Base-by-base conservation (phyloP, 2,888 invertebrate genomes). In the Salticus scenicus region DNA sequence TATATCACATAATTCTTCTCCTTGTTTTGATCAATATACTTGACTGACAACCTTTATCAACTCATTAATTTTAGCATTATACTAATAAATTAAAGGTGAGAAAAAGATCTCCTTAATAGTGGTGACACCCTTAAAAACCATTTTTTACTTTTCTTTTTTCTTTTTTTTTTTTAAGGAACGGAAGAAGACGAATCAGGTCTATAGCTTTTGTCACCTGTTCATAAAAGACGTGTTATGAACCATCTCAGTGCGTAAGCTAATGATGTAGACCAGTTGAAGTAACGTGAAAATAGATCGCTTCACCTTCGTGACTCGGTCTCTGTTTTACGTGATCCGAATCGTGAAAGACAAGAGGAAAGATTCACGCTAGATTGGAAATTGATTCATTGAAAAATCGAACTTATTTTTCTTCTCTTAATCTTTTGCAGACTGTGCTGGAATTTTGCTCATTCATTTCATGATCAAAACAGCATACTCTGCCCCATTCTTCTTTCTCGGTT, bases 81-180 rank as follows among this genome's bases (percentile, higher is more conserved):
- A 77, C 83, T 83, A 83, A 83, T 83, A 83, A 83, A 83, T 83
- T 83, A 83, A 83, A 83, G 76, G 82, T 73, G 75, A 77, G 71
- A 75, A 77, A 83, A 76, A 71, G 71, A 57, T 41, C 41, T 70
- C 70, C 70, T 69, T 76, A 82, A 77, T 67, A 66, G 75, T 24
- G 70, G 72, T 70, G 83, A 83, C 77, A 83, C 57, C 63, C 75
- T 83, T 81, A 33, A 41, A 69, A 71, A 75, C 82, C 83, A 77
- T 83, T 76, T 72, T 70, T 76, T 75, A 74, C 41, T n/a, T 30
- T n/a, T n/a, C n/a, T n/a, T n/a, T n/a, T n/a, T n/a, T n/a, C n/a
- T n/a, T n/a, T n/a, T n/a, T n/a, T n/a, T n/a, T n/a, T n/a, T n/a
- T n/a, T n/a, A n/a, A n/a, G n/a, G n/a, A n/a, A n/a, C n/a, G n/a